Conservation (phyloP, 1,140 invertebrate species). For the Dendrolimus punctatus region DNA sequence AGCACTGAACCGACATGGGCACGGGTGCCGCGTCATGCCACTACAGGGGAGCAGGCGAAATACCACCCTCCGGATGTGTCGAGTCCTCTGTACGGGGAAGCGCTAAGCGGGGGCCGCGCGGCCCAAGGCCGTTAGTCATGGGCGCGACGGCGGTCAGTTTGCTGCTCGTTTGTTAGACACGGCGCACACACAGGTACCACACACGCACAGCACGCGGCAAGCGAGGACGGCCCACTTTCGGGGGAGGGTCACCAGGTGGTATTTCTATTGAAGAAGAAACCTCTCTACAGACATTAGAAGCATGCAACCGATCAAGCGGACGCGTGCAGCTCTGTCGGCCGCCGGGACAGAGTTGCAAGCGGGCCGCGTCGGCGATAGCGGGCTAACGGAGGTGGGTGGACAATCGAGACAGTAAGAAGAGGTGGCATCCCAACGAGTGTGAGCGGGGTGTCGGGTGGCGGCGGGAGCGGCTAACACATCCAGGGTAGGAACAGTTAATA, state of each 20-base stretch:
- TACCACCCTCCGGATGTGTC: conserved; percentile 45
- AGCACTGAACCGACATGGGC: conserved; percentile 3
- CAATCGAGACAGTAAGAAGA: conserved; percentile 26
- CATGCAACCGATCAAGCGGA: conserved; percentile 46
- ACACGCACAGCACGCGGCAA: neutral
- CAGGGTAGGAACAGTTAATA: conserved; percentile 50
- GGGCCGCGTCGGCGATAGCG: conserved; percentile 12
- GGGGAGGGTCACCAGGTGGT: conserved; percentile 43
- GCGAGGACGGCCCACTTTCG: neutral
- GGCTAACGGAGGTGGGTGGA: conserved; percentile 18
- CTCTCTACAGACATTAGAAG: conserved; percentile 51
- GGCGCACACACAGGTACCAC: neutral
- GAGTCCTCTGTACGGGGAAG: conserved; percentile 4
- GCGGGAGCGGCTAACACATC: conserved; percentile 45
- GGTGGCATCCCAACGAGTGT: conserved; percentile 32
- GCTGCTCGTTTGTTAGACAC: conserved; percentile 35
- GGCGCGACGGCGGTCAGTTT: conserved; percentile 21
- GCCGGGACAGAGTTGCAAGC: conserved; percentile 13
- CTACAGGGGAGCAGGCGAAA: conserved; percentile 55
- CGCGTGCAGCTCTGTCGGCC: conserved; percentile 21
- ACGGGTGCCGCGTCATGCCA: conserved; percentile 45
- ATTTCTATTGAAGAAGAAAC: conserved; percentile 43
- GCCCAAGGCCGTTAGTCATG: conserved; percentile 6
- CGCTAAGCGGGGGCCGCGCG: conserved; percentile 8
- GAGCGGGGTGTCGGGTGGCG: conserved; percentile 21